Percentiles rank a stretch among this genome's conserved stretches.
These are phyloP conservation scores for Phenganax marumi DNA, from an alignment of 92 coral and sea anemone genomes.

Conservation along the genomic window DNA sequence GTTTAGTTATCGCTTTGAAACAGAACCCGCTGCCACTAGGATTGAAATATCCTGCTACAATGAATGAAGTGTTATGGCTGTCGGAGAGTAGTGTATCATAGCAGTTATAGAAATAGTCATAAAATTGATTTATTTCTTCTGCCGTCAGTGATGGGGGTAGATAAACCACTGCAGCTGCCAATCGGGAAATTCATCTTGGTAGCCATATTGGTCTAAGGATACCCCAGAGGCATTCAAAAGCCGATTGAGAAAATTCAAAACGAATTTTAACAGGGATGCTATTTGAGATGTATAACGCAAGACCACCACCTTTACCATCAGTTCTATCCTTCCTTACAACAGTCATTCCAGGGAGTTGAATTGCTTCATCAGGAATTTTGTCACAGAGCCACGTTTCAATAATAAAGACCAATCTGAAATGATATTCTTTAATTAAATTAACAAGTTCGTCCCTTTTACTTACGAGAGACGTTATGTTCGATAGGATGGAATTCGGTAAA, in stretches of 20 bases:
- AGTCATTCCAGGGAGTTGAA: not conserved
- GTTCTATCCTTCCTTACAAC: not conserved
- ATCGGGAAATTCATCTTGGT: not conserved
- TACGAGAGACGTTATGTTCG: slow-evolving; percentile 7
- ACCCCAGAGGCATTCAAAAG: no score
- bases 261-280: not conserved
- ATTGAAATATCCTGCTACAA: not conserved
- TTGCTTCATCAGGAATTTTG: not conserved
- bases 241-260: no score
- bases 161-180: not conserved
- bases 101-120: no score
- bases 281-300: not conserved
- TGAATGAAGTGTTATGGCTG: not conserved
- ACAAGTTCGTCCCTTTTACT: slow-evolving; percentile 2
- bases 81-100: not conserved
- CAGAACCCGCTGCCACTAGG: not conserved
- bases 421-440: not conserved
- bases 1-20: not conserved
- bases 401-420: not conserved
- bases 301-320: no score
- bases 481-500: not conserved
- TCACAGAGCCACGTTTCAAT: not conserved
- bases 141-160: not conserved
- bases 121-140: not conserved
- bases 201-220: not conserved